Evolutionary conservation across 2,888 invertebrate genomes (phyloP), one percentile per base, ranked within the genome.

Genomic region (Brenthis hecate): DNA sequence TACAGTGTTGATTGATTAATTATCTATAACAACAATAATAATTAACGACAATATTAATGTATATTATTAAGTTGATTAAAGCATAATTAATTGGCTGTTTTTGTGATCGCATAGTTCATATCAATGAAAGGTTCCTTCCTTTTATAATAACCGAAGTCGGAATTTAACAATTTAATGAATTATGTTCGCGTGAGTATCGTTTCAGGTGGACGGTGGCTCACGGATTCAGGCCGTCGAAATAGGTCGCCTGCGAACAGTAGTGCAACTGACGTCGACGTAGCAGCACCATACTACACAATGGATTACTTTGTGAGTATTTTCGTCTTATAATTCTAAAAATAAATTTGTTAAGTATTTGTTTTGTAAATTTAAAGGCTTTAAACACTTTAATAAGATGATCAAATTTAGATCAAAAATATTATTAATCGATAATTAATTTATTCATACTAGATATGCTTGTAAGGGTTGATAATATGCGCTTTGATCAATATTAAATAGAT

Each of bases 271-370:
- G 65, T 57, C 68, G 58, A 53, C 16, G 66, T 63, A 19, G 68
- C 68, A 54, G 66, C 64, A 63, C 60, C 51, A 43, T 32, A 32
- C 55, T 13, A 8, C 65, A 67, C 67, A 66, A 77, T 77, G 77
- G 73, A 74, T 36, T 67, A 60, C 71, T 53, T 66, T 16, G 71
- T 69, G 53, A 71, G 69, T 63, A 43, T 11, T 14, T n/a, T 16
- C 13, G 6, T 43, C 1, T 1, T 5, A 51, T 28, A 3, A 53
- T 14, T 23, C 14, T 36, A n/a, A 32, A 36, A 14, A 56, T 14
- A 56, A n/a, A 36, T 19, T 14, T 14, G 11, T 8, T 14, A 6
- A 51, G 0, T n/a, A n/a, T n/a, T n/a, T 51, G 51, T 16, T 13
- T 13, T 51, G n/a, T n/a, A 51, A n/a, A n/a, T 51, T n/a, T 4